Evolutionary conservation across 2,113 vertebrate genomes (phyloP), one percentile per base, ranked within the genome.

Genomic region (Planiliza haematocheilus): DNA sequence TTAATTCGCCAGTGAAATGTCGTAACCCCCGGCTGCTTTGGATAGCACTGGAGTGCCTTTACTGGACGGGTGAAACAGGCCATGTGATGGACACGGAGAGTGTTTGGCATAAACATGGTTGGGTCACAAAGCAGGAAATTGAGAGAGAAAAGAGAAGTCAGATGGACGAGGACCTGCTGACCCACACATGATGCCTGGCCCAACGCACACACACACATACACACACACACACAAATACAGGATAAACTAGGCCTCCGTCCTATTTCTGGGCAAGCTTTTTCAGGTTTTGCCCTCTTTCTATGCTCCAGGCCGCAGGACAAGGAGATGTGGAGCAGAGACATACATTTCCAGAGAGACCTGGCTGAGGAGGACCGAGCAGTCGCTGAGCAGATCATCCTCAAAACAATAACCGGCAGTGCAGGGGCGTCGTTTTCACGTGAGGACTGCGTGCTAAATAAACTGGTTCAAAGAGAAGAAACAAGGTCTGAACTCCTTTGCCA

Each of bases 81-180:
- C n/a, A 24, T 49, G n/a, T 38, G 41, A 70, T n/a, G 18, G 48
- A 65, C 42, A 55, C n/a, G n/a, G 24, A 49, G 21, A 49, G 3
- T 7, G 57, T 57, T 8, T 50, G 57, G 37, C 41, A 46, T 24
- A 62, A 61, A 71, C 20, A 45, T 52, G 50, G 48, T 59, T 42
- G 46, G 38, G 46, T 62, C 58, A 55, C 45, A 75, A 61, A 62
- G 8, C 60, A 89, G 84, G 75, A 88, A 85, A 65, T 21, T 21
- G 45, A 49, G 51, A 51, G 51, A 64, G 55, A 80, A 68, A 73
- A 21, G 55, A 13, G 67, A 78, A 73, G 76, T 89, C 86, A 89
- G 74, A 82, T 74, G 72, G 74, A 70, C 51, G 0, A 7, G 34
- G 68, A 77, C 81, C 84, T 86, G 72, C 78, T 85, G 86, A 89